Conservation (phyloP, 2,888 invertebrate species). For the Drosophila falleni region DNA sequence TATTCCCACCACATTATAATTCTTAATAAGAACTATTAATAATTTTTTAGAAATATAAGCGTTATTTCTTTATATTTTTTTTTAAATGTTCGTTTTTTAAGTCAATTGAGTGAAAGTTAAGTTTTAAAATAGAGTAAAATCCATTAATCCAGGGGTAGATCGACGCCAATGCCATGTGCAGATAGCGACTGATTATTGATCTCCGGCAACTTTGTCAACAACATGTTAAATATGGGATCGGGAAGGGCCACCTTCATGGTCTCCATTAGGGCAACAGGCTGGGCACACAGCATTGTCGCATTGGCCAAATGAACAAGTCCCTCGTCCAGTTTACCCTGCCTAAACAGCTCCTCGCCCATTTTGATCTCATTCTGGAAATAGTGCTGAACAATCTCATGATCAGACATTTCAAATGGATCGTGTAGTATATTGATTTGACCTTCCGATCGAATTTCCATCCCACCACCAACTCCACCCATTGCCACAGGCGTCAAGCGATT, state of each 20-base stretch:
- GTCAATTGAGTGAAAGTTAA: conserved; percentile 1
- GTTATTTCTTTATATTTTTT: not conserved
- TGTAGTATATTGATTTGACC: not conserved
- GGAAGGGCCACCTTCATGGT: conserved; percentile 37
- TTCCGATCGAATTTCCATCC: not conserved
- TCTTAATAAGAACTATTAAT: not conserved
- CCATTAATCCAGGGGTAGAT: conserved; percentile 23
- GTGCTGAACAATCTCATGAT: conserved; percentile 36
- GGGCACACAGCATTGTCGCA: conserved; percentile 48
- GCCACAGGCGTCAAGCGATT: not conserved
- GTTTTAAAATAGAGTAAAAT: not conserved
- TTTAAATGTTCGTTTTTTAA: conserved; percentile 5
- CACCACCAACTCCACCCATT: not conserved
- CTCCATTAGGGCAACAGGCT: conserved; percentile 39
- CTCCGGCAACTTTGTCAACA: conserved; percentile 38
- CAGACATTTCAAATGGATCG: not conserved
- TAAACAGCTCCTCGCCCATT: conserved; percentile 35
- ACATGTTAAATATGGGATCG: conserved; percentile 22
- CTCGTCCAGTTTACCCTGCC: conserved; percentile 30
- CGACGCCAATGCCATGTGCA: not conserved
- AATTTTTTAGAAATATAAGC: not conserved
- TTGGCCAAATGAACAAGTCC: conserved; percentile 48
- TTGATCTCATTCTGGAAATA: conserved; percentile 46
- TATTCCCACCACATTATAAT: too few relatives aligned
- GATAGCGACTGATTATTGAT: conserved; percentile 7